Evolutionary conservation across 2,888 invertebrate species (phyloP), one percentile per base, ranked within the genome.

Genomic region (Mesodorylaimus sp.): DNA sequence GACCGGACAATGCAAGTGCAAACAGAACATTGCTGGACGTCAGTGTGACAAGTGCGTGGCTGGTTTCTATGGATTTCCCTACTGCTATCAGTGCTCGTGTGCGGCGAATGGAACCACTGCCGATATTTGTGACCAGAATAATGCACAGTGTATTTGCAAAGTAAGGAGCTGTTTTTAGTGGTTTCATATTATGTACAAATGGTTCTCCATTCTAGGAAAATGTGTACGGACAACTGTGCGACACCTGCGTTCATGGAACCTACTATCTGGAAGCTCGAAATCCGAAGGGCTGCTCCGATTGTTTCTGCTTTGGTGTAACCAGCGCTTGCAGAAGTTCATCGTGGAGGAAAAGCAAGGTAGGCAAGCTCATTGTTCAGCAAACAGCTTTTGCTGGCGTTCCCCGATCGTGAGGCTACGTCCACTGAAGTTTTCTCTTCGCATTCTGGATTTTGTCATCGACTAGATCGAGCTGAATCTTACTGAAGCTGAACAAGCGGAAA

Each of bases 291-390:
- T 97, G 95, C 64, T 87, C 88, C 1, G 81, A 84, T 58, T 97
- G 97, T 64, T 93, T 87, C 77, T 97, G 97, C 66, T 97, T 91
- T 66, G 89, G 88, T 1, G 84, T 85, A 67, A 85, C 89, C 0
- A 79, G 80, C 0, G 73, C 81, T 5, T 93, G 93, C 65, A 70
- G 73, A 44, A 43, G 44, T 26, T 43, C 44, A 26, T 25, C n/a
- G n/a, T n/a, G n/a, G n/a, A n/a, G n/a, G n/a, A n/a, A n/a, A n/a
- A n/a, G n/a, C n/a, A n/a, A n/a, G n/a, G n/a, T n/a, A n/a, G n/a
- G n/a, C n/a, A n/a, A 86, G 85, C 53, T 84, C 89, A 0, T 77
- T 75, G 54, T 57, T 24, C 25, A 5, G 24, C 45, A 23, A 23
- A 44, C 36, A 32, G 36, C 36, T 16, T 16, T 13, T 32, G 16